Percentiles rank a stretch among this genome's conserved stretches.
Evolutionary conservation across 2,888 invertebrate genomes (phyloP).

Genomic region (Mythimna lalbum): DNA sequence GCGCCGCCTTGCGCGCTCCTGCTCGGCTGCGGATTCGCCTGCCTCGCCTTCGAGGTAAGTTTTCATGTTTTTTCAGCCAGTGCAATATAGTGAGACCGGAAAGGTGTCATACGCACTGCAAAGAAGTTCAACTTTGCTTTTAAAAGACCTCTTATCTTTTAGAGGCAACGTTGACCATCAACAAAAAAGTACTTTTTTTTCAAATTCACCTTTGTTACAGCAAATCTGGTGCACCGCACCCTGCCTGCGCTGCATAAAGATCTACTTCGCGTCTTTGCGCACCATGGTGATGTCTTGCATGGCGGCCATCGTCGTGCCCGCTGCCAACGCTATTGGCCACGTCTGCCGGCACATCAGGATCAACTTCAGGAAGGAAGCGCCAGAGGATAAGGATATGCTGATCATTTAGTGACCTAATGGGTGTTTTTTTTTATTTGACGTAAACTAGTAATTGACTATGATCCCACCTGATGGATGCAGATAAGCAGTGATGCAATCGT

Average conservation of each 20-base stretch:
- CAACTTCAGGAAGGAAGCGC: slow-evolving; percentile 89
- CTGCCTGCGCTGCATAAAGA: slow-evolving; percentile 92
- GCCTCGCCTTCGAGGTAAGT: slow-evolving; percentile 93
- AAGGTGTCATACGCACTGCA: too few relatives aligned
- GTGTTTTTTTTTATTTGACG: neutral
- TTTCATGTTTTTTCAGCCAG: too few relatives aligned
- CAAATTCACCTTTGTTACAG: slow-evolving; percentile 73
- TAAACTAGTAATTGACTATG: too few relatives aligned
- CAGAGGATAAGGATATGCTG: slow-evolving; percentile 84
- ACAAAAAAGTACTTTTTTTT: neutral
- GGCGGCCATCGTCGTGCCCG: slow-evolving; percentile 92
- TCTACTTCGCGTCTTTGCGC: slow-evolving; percentile 92
- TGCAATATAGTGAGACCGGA: too few relatives aligned
- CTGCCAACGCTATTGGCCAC: slow-evolving; percentile 91
- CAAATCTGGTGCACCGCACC: slow-evolving; percentile 94
- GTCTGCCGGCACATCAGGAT: slow-evolving; percentile 91
- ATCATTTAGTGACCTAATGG: slow-evolving; percentile 71
- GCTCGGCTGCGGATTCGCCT: slow-evolving; percentile 93
- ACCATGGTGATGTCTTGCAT: slow-evolving; percentile 90
- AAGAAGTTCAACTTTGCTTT: too few relatives aligned
- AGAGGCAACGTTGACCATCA: too few relatives aligned
- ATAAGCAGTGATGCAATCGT: too few relatives aligned
- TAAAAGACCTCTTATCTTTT: too few relatives aligned
- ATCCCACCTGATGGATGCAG: too few relatives aligned
- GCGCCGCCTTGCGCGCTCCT: slow-evolving; percentile 93